These are phyloP conservation scores for Brachionus rubens DNA, from an alignment of 1,140 invertebrate species.

Conservation along the genomic window DNA sequence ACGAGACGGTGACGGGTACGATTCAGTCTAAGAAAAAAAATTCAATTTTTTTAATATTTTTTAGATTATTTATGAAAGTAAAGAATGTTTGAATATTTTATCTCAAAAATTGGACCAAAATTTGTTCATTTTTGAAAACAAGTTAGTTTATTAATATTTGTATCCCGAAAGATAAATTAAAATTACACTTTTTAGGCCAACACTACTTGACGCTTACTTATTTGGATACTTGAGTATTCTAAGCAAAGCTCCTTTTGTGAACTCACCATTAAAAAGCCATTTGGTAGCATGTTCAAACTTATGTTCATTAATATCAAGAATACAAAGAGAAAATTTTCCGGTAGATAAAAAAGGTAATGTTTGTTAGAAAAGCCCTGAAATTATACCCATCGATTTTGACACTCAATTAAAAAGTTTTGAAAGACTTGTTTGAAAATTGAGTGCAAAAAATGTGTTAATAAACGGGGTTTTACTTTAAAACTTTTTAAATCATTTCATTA, in stretches of 20 bases:
- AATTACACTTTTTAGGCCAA: neutral
- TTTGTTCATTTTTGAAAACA: slow-evolving; percentile 41
- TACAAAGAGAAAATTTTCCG: slow-evolving; percentile 37
- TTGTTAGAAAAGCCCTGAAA: neutral
- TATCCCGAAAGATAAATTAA: neutral
- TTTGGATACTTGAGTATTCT: slow-evolving; percentile 40
- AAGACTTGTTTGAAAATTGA: no score
- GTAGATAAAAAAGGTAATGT: neutral
- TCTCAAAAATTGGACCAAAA: neutral
- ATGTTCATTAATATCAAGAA: slow-evolving; percentile 5
- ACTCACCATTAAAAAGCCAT: slow-evolving; percentile 16
- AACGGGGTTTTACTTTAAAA: no score
- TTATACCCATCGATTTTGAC: neutral
- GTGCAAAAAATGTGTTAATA: no score
- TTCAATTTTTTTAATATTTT: neutral
- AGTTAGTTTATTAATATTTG: no score
- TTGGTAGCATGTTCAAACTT: slow-evolving; percentile 1
- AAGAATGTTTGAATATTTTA: slow-evolving; percentile 41
- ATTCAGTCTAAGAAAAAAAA: no score
- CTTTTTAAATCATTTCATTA: no score
- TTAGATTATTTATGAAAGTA: slow-evolving; percentile 3
- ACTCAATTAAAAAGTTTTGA: no score
- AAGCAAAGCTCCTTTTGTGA: slow-evolving; percentile 16
- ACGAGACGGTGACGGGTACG: no score
- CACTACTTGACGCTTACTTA: slow-evolving; percentile 22